Evolutionary conservation across 2,888 invertebrate genomes (phyloP), one percentile per base, ranked within the genome.

Genomic region (Cylindroiulus punctatus): DNA sequence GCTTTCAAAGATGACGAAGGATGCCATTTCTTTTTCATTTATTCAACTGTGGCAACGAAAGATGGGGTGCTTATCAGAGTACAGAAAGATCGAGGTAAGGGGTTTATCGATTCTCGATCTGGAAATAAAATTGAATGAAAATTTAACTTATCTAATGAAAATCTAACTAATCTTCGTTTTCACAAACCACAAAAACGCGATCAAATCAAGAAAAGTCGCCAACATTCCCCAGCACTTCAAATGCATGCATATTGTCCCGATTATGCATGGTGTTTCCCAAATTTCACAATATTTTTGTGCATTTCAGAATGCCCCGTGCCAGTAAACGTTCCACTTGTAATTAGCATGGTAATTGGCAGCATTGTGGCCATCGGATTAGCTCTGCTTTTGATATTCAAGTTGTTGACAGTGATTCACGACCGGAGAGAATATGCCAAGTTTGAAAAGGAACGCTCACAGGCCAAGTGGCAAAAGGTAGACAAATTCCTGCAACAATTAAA

Each of bases 381-480:
- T 52, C 93, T 98, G 85, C 92, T 99, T 65, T 93, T 99, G 89
- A 93, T 99, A 88, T 99, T 99, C 99, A 99, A 99, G 92, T 93
- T 99, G 89, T 93, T 98, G 86, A 99, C 99, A 42, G 97, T 97
- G 76, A 96, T 99, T 89, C 98, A 98, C 90, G 99, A 99, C 92
- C 93, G 98, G 87, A 93, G 98, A 88, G 99, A 99, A 92, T 98
- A 97, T 91, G 98, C 98, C 76, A 95, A 96, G 90, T 99, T 99
- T 92, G 98, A 99, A 91, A 98, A 98, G 91, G 99, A 99, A 91
- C 93, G 98, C 89, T 95, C 96, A 94, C 97, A 96, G 94, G 98
- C 99, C 88, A 97, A 97, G 91, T 99, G 98, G 98, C 98, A 98
- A 91, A 97, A 98, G 91, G 99, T 99, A 93, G 93, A 93, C 91